Percentiles rank a stretch among this genome's conserved stretches.
Evolutionary conservation across 2,888 invertebrate species (phyloP).

Genomic region (Leptopilina myrica): DNA sequence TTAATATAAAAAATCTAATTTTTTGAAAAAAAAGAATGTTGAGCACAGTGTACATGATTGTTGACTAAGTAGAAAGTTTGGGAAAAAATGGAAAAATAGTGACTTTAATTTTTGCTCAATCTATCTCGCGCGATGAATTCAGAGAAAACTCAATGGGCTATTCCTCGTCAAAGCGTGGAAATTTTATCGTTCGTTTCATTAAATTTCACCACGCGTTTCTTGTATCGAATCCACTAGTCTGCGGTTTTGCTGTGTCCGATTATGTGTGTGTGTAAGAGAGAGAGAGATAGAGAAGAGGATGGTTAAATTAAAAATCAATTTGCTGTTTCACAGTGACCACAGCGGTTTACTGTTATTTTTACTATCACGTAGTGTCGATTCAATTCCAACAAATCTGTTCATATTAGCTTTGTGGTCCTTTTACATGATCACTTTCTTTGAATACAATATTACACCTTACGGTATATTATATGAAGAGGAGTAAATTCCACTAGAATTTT

Average conservation of each 20-base stretch:
- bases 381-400: constrained; percentile 25
- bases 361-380: constrained; percentile 38
- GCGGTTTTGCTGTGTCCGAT: constrained; percentile 15
- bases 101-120: no score
- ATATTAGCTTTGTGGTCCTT: constrained; percentile 21
- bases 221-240: constrained; percentile 6
- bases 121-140: neutral
- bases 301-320: constrained; percentile 54
- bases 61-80: no score
- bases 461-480: neutral
- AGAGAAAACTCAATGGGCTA: neutral
- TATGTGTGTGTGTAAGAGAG: neutral
- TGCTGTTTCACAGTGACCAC: constrained; percentile 52
- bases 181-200: constrained; percentile 31
- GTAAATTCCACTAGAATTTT: no score
- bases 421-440: constrained; percentile 3
- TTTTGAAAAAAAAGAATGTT: no score
- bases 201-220: constrained; percentile 35
- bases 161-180: constrained; percentile 20
- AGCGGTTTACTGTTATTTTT: constrained; percentile 58
- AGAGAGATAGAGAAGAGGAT: neutral
- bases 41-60: no score
- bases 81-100: no score
- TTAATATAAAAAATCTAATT: no score
- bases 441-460: neutral